Evolutionary conservation across 2,888 invertebrate genomes (phyloP).

Genomic region (Sycophila texana): DNA sequence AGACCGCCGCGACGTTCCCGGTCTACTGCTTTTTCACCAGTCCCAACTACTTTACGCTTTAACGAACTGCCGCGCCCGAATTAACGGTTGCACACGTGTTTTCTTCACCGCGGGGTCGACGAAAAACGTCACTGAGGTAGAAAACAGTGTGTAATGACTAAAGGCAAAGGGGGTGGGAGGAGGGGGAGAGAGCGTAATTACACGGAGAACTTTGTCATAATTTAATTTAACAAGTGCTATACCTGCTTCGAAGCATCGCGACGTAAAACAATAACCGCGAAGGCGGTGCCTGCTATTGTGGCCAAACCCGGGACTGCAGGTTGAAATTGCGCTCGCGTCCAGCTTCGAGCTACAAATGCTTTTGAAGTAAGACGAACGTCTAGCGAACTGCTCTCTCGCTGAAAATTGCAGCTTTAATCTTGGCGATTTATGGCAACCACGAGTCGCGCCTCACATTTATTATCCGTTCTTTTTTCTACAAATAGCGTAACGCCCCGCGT

Average conservation of each 20-base stretch:
- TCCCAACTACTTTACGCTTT: background rate
- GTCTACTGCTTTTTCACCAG: background rate
- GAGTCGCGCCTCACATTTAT: background rate
- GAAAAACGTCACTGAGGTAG: background rate
- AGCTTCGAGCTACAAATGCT: background rate
- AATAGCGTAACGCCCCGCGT: background rate
- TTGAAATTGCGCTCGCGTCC: background rate
- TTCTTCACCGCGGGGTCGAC: background rate
- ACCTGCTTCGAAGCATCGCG: background rate
- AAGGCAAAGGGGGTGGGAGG: no score
- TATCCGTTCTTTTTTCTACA: background rate
- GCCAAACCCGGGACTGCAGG: background rate
- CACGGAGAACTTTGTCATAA: background rate
- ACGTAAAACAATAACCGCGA: background rate
- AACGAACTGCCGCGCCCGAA: conserved; percentile 28
- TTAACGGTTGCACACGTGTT: conserved; percentile 19
- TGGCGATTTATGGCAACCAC: conserved; percentile 22
- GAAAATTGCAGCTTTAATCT: conserved; percentile 40
- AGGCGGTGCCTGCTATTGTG: no score
- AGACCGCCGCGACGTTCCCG: background rate
- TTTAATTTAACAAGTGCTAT: background rate
- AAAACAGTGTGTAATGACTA: background rate
- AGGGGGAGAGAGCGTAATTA: background rate
- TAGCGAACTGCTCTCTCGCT: background rate
- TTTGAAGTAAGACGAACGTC: conserved; percentile 25